Base-by-base conservation (phyloP, 2,113 vertebrate genomes). In the Cairina moschata region DNA sequence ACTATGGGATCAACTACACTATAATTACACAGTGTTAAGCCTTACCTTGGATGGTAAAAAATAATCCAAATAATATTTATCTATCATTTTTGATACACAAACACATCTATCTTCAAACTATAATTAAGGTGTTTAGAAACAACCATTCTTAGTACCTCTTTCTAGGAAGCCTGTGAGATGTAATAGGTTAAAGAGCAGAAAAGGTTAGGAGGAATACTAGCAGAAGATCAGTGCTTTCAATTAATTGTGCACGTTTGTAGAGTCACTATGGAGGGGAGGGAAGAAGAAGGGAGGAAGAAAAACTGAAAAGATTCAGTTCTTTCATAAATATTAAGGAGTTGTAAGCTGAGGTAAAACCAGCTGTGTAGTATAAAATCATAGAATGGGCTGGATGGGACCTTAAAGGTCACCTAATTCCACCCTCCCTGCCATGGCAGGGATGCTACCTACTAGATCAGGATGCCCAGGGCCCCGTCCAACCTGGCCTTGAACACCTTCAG, bases 321-420 rank as follows among this genome's bases (percentile, higher is more conserved):
- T 54, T 68, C 28, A 81, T 76, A 76, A 73, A 74, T 31, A 68
- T 8, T 54, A 21, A 62, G 29, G 17, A 50, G 2, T 25, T 66
- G 13, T 4, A 16, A 83, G 5, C 1, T 66, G 6, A 60, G 0
- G 1, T 52, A 2, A 66, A 56, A 65, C 72, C 42, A 21, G 3
- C 1, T 3, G 4, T 46, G 13, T 26, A 38, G 40, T 18, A 48
- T 48, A 21, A 48, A 48, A 48, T 48, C 46, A 48, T 48, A 48
- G 46, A 48, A 48, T 48, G 46, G 20, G 20, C 20, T 21, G 18
- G 20, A 48, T 10, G 20, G 46, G 46, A 48, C 46, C 46, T 48
- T 48, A 21, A 48, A 46, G 9, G 21, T 48, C 20, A 48, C 46
- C 20, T 48, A 48, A 48, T 48, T 48, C 46, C 46, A 48, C 46